These are phyloP conservation scores for Drosophila gaucha DNA, from an alignment of 2,888 invertebrate genomes.

Conservation along the genomic window DNA sequence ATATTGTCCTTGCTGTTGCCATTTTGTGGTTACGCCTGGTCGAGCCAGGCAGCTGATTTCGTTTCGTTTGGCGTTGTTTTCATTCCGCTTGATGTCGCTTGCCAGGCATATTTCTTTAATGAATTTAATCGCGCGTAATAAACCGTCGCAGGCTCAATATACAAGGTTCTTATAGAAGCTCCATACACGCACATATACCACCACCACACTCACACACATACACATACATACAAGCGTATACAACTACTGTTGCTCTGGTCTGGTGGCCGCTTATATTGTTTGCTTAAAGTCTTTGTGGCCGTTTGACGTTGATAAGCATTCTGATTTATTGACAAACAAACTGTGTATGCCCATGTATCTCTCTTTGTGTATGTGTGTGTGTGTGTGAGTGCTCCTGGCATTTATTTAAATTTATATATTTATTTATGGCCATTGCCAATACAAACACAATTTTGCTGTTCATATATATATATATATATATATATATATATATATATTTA, in stretches of 20 bases:
- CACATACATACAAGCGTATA: background rate
- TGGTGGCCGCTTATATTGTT: slow-evolving; percentile 59
- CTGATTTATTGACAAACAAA: slow-evolving; percentile 82
- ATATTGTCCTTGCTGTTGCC: slow-evolving; percentile 38
- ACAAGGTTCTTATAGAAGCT: slow-evolving; percentile 42
- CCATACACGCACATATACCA: slow-evolving; percentile 10
- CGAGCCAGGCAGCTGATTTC: slow-evolving; percentile 35
- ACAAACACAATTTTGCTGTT: slow-evolving; percentile 32
- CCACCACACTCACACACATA: slow-evolving; percentile 13
- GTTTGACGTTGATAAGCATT: slow-evolving; percentile 81
- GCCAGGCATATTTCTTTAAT: slow-evolving; percentile 76
- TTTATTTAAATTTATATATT: slow-evolving; percentile 78
- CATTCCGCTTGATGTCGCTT: slow-evolving; percentile 53
- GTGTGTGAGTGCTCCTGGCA: slow-evolving; percentile 38
- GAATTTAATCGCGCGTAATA: slow-evolving; percentile 82
- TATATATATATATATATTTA: background rate
- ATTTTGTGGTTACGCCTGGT: slow-evolving; percentile 45
- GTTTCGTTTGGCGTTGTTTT: slow-evolving; percentile 37
- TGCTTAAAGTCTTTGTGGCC: slow-evolving; percentile 76
- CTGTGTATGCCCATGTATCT: slow-evolving; percentile 43
- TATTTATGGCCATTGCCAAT: slow-evolving; percentile 64
- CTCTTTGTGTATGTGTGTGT: slow-evolving; percentile 9
- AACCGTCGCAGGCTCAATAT: slow-evolving; percentile 63
- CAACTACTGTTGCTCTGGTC: slow-evolving; percentile 22
- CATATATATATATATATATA: background rate